Evolutionary conservation across 1,140 invertebrate genomes (phyloP).

Genomic region (Macrosteles quadrilineatus): DNA sequence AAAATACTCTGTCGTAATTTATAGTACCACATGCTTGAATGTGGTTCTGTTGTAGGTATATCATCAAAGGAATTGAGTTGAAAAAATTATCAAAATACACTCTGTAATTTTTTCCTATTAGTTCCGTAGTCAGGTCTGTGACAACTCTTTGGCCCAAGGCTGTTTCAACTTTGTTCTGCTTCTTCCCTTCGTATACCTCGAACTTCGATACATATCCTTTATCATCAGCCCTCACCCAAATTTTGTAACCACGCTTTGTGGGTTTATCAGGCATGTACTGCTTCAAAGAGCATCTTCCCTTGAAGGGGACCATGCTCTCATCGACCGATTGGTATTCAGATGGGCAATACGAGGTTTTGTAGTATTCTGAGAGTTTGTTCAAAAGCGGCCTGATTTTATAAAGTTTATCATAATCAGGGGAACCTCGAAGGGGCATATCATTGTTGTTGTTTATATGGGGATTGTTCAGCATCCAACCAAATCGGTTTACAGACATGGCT

Average conservation of each 20-base stretch:
- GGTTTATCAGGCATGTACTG: constrained; percentile 44
- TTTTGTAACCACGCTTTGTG: constrained; percentile 44
- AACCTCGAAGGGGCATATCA: constrained; percentile 11
- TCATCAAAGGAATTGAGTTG: too few species aligned
- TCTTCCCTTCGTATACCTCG: too few species aligned
- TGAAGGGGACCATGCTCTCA: constrained; percentile 46
- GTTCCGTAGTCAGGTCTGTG: too few species aligned
- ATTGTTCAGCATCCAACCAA: constrained; percentile 8
- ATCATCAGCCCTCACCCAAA: too few species aligned
- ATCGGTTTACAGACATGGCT: constrained; percentile 10
- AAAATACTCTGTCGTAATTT: too few species aligned
- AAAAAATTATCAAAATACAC: too few species aligned
- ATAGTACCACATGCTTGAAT: too few species aligned
- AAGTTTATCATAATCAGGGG: constrained; percentile 35
- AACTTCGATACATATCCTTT: too few species aligned
- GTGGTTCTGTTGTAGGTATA: too few species aligned
- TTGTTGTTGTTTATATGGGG: constrained; percentile 27
- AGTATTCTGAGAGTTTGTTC: constrained; percentile 23
- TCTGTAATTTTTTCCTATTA: too few species aligned
- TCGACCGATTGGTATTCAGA: constrained; percentile 36
- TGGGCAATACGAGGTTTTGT: constrained; percentile 11
- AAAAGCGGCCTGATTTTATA: constrained; percentile 39
- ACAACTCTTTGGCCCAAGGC: too few species aligned
- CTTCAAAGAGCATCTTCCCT: constrained; percentile 41
- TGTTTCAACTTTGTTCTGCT: too few species aligned